A percentile compares a stretch with the other conserved stretches of the same genome.
Evolutionary conservation across 2,888 invertebrate genomes (phyloP).

Genomic region (Brachypalpus laphriformis): DNA sequence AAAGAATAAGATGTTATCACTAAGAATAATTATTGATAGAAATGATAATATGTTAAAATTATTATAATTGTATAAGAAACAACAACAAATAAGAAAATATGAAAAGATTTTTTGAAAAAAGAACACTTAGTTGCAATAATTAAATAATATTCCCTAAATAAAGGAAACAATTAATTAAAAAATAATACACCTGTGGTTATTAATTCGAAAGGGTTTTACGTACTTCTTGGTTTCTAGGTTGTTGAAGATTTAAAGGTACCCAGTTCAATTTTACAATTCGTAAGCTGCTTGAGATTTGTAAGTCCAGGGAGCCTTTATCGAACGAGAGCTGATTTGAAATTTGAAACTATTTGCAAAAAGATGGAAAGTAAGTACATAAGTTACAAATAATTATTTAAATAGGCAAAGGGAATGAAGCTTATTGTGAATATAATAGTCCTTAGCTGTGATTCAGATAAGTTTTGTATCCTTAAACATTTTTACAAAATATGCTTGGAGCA

Average conservation of each 20-base stretch:
- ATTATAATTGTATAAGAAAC: slow-evolving; percentile 65
- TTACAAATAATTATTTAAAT: no score
- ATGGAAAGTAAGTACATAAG: no score
- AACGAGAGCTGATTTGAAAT: no score
- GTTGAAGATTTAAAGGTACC: not conserved
- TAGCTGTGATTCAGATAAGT: no score
- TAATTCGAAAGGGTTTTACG: not conserved
- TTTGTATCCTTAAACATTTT: no score
- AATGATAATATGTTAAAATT: slow-evolving; percentile 74
- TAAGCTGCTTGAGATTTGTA: no score
- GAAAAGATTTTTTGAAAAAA: slow-evolving; percentile 59
- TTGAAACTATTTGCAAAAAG: no score
- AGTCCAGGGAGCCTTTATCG: no score
- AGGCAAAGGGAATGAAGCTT: no score
- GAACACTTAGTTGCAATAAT: slow-evolving; percentile 73
- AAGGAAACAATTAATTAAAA: slow-evolving; percentile 73
- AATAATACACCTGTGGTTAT: slow-evolving; percentile 11
- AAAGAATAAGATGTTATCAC: slow-evolving; percentile 71
- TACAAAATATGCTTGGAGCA: no score
- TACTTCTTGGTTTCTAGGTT: not conserved
- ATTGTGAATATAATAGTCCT: no score
- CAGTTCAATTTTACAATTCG: not conserved
- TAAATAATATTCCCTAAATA: slow-evolving; percentile 74
- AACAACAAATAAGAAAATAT: slow-evolving; percentile 51
- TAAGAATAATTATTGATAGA: slow-evolving; percentile 73